Evolutionary conservation across 2,888 invertebrate species (phyloP), one percentile per base, ranked within the genome.

Genomic region (Diachrysia chrysitis): DNA sequence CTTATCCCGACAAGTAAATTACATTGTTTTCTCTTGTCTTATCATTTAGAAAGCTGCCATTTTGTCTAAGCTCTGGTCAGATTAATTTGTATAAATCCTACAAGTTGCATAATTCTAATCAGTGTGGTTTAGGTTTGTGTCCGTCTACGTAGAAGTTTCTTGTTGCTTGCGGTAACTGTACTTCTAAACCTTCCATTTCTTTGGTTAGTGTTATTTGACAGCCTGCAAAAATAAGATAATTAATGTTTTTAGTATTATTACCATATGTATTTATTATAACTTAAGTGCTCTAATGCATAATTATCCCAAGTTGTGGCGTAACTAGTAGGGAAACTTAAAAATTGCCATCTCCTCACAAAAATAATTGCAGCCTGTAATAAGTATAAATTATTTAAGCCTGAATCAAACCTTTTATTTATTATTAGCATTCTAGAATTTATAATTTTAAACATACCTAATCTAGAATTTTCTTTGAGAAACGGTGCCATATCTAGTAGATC

Each of bases 121-220:
- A 99, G 93, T 99, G 99, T 1, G 99, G 98, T 81, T 98, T 97
- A 0, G 99, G 99, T 81, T 97, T 98, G 88, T 99, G 99, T 17
- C 99, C 99, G 89, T 99, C 99, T 1, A 99, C 99, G 92, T 99
- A 99, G 92, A 99, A 99, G 90, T 99, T 99, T 73, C 98, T 96
- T 1, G 99, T 99, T 57, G 98, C 98, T 89, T 97, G 96, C 0
- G 99, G 99, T 81, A 99, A 91, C 82, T 96, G 95, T 32, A 99
- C 88, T 89, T 97, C 97, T 67, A 99, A 96, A 0, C 99, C 99
- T 73, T 99, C 98, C 82, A 99, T 89, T 58, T 98, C 98, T 93
- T 98, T 98, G 0, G 96, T 97, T 58, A 99, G 94, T 70, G 97
- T 96, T 84, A 99, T 98, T 96, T 99, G 99, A 95, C 99, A 99